Conservation (phyloP, 2,888 invertebrate species). For the Diadromus collaris region DNA sequence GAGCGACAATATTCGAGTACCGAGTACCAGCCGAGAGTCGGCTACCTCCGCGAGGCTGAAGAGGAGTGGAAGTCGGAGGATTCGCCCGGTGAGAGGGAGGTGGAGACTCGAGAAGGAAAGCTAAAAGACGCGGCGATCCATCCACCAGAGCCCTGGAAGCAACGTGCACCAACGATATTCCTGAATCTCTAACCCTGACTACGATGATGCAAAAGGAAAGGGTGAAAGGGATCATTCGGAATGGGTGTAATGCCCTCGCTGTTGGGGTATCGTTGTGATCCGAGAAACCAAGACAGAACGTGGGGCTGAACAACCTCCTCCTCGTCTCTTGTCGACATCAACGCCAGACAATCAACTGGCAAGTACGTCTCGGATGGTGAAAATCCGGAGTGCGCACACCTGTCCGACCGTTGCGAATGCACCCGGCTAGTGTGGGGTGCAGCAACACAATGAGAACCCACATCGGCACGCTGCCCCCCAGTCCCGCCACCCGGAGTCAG, state of each 20-base stretch:
- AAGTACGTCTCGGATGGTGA: constrained; percentile 2
- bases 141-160: background rate
- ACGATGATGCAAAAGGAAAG: background rate
- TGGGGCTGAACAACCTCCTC: background rate
- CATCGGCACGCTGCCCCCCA: constrained; percentile 62
- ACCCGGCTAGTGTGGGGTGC: constrained; percentile 1
- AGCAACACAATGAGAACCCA: constrained; percentile 33
- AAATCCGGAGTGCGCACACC: background rate
- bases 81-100: background rate
- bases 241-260: background rate
- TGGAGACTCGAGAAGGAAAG: constrained; percentile 22
- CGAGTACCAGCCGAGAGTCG: constrained; percentile 44
- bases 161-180: background rate
- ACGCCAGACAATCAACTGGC: background rate
- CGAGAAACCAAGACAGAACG: background rate
- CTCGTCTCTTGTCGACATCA: constrained; percentile 1
- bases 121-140: background rate
- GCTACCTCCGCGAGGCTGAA: constrained; percentile 35
- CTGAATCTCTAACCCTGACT: background rate
- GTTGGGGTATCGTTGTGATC: background rate
- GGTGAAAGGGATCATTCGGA: background rate
- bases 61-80: background rate
- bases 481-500: constrained; percentile 49
- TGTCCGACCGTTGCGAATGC: background rate
- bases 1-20: constrained; percentile 50